Evolutionary conservation across 2,797 vertebrate species (phyloP).

Genomic region (Acanthis flammea): DNA sequence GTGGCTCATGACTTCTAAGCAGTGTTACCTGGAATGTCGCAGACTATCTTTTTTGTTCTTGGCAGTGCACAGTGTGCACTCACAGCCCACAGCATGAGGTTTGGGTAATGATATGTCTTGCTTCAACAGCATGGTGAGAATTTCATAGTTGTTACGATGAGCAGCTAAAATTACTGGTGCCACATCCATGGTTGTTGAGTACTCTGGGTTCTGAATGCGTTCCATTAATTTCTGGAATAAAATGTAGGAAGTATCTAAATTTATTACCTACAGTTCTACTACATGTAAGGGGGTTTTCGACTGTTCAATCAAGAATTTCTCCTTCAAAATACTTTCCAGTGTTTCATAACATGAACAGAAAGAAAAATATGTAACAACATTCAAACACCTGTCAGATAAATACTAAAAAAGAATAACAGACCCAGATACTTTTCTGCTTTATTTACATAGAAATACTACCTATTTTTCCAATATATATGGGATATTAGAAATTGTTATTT

Average conservation of each 20-base stretch:
- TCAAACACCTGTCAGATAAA: neutral
- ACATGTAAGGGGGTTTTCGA: neutral
- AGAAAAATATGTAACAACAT: neutral
- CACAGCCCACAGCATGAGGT: slow-evolving; percentile 97
- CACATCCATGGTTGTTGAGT: slow-evolving; percentile 98
- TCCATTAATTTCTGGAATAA: slow-evolving; percentile 94
- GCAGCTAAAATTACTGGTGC: slow-evolving; percentile 98
- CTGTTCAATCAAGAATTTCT: neutral
- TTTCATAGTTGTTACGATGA: slow-evolving; percentile 98
- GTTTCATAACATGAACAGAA: neutral
- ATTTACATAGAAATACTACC: neutral
- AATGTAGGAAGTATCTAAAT: slow-evolving; percentile 14
- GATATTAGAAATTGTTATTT: neutral
- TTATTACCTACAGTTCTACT: slow-evolving; percentile 11
- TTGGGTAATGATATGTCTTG: slow-evolving; percentile 96
- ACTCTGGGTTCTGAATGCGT: slow-evolving; percentile 96
- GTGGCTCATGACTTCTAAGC: neutral
- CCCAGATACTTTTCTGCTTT: neutral
- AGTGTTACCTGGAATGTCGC: slow-evolving; percentile 89
- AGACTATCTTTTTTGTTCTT: slow-evolving; percentile 99
- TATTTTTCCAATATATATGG: neutral
- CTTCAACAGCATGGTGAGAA: slow-evolving; percentile 96
- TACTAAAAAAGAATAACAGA: neutral
- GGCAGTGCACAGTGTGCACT: slow-evolving; percentile 95
- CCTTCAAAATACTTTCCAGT: neutral